Evolutionary conservation across 2,797 vertebrate species (phyloP), one percentile per base, ranked within the genome.

Genomic region (Periophthalmus magnuspinnatus): DNA sequence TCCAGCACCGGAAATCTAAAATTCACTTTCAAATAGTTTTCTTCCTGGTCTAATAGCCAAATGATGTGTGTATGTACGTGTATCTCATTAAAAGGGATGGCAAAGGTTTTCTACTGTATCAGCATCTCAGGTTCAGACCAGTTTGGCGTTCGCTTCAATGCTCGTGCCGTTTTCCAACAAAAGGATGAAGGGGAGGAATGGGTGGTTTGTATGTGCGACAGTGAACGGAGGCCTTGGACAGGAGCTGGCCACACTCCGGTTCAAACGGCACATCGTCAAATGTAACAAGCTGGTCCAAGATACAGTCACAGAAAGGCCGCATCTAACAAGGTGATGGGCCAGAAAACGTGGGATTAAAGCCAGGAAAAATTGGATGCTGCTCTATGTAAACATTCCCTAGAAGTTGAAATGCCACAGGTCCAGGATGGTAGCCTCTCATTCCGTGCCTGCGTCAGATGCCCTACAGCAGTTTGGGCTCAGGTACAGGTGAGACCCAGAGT

Each of bases 11-110:
- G 92, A 93, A 92, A 94, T 94, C 90, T 91, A 94, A 94, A 94
- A 94, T 94, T 94, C 94, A 93, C 94, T 94, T 94, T 94, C 92
- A 94, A 94, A 94, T 93, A 92, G 88, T 89, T 92, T 92, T 89
- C 82, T 79, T 81, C 84, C 84, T 82, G 79, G 76, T 88, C 87
- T 94, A 94, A 94, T 93, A 92, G 91, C 89, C 86, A 91, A 82
- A 84, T 83, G 81, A 83, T 80, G 75, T 76, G 72, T 60, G 32
- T 67, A 56, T 71, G 61, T 71, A 68, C 84, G 74, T 88, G 68
- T 84, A 86, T 60, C 88, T 94, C 91, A 94, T 94, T 94, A 94
- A 93, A 67, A 93, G 85, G 74, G 70, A 86, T 81, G 69, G 82
- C 69, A 63, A 84, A 80, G 84, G 81, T 91, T 93, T 60, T 92